A percentile compares a stretch with the other conserved stretches of the same genome.
Conservation (phyloP, 2,113 vertebrate species). For the Myiagra hebetior region DNA sequence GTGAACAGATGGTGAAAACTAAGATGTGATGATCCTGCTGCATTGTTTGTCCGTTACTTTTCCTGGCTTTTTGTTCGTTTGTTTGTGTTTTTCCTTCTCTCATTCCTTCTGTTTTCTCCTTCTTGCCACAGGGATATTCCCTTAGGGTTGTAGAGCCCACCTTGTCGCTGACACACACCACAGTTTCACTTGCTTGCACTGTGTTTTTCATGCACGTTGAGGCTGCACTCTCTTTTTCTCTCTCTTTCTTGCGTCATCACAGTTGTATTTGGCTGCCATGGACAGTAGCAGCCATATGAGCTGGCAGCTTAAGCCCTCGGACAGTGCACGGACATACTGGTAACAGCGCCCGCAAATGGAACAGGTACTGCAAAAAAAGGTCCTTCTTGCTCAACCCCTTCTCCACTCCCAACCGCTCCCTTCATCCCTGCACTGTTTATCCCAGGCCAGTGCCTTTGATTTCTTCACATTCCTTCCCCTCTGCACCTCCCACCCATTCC, state of each 20-base stretch:
- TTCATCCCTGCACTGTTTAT: slow-evolving; percentile 66
- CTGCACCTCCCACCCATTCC: slow-evolving; percentile 49
- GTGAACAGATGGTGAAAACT: slow-evolving; percentile 33
- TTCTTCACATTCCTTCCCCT: slow-evolving; percentile 63
- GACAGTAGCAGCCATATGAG: slow-evolving; percentile 91
- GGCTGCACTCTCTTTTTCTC: slow-evolving; percentile 80
- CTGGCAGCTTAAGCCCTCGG: slow-evolving; percentile 96
- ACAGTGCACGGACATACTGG: slow-evolving; percentile 91
- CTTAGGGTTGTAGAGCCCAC: slow-evolving; percentile 35
- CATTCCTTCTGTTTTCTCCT: slow-evolving; percentile 46
- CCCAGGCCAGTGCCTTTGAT: slow-evolving; percentile 61
- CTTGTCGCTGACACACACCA: slow-evolving; percentile 48
- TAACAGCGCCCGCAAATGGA: slow-evolving; percentile 82
- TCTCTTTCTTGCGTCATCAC: slow-evolving; percentile 79
- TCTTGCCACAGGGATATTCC: slow-evolving; percentile 17
- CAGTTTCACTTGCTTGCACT: slow-evolving; percentile 72
- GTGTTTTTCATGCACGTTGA: slow-evolving; percentile 81
- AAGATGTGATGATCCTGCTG: slow-evolving; percentile 28
- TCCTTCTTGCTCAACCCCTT: slow-evolving; percentile 66
- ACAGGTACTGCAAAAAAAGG: slow-evolving; percentile 86
- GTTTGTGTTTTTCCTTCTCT: slow-evolving; percentile 13
- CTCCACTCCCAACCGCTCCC: slow-evolving; percentile 45
- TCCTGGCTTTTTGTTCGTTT: slow-evolving; percentile 62
- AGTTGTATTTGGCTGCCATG: slow-evolving; percentile 94
- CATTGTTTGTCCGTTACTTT: slow-evolving; percentile 57